Evolutionary conservation across 2,888 invertebrate genomes (phyloP), one percentile per base, ranked within the genome.

Genomic region (Augochlorella aurata): DNA sequence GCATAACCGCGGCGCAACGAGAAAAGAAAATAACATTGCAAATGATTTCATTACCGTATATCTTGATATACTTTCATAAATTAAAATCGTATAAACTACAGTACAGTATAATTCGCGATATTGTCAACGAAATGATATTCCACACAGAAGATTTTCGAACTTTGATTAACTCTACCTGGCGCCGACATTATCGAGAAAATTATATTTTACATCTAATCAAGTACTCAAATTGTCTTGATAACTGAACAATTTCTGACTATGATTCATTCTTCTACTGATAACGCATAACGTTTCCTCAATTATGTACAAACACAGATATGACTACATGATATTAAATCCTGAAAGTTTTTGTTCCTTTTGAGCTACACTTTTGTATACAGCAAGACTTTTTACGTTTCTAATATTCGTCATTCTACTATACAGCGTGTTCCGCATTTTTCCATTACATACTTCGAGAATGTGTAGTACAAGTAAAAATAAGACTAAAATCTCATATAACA

Each of bases 1-100:
- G 69, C 75, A n/a, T 58, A 83, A 83, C 49, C 29, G 8, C 16
- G 63, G 24, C 38, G 58, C 38, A n/a, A 38, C 72, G 18, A 76
- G 18, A 58, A 69, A 29, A 29, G 72, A 76, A 52, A 52, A 75
- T 58, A 61, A 77, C 63, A 14, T 38, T 14, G 49, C 12, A 49
- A 75, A 47, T 21, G 29, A 74, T 58, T 44, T 24, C 24, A 16
- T 54, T 16, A 21, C 29, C 18, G 29, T 18, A 29, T 63, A 47
- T 45, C 44, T 12, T n/a, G 14, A 58, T 54, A 49, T 12, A 45
- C 18, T 16, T 21, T 66, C 16, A 10, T 18, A 8, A 18, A n/a
- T 18, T 50, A 7, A 16, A 16, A 7, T 16, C 18, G 16, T 16
- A 50, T 18, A 18, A 16, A 50, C 50, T 50, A 5, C 16, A 18